Evolutionary conservation across 2,888 invertebrate species (phyloP).

Genomic region (Synanthedon vespiformis): DNA sequence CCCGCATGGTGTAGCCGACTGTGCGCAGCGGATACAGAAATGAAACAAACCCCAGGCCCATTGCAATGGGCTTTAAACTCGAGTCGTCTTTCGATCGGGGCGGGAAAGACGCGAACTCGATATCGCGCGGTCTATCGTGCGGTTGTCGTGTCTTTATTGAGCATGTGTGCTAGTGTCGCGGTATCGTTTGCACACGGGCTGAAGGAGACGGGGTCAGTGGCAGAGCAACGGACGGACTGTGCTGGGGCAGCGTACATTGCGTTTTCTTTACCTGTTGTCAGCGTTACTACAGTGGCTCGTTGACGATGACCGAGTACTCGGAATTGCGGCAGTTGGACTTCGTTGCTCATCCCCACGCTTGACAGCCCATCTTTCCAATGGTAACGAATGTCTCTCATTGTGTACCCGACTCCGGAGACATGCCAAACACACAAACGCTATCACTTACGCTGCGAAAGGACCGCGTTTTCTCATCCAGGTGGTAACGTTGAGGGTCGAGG

Average conservation of each 20-base stretch:
- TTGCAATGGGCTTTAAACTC: conserved; percentile 14
- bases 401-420: conserved; percentile 90
- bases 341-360: conserved; percentile 95
- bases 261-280: conserved; percentile 90
- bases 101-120: conserved; percentile 46
- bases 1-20: conserved; percentile 99
- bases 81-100: conserved; percentile 61
- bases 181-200: conserved; percentile 58
- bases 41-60: conserved; percentile 52
- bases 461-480: conserved; percentile 31
- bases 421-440: conserved; percentile 71
- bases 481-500: conserved; percentile 16
- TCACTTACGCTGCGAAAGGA: conserved; percentile 66
- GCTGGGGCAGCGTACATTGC: conserved; percentile 48
- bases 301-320: conserved; percentile 96
- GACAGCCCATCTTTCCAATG: conserved; percentile 93
- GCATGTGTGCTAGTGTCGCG: conserved; percentile 64
- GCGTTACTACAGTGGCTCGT: conserved; percentile 92
- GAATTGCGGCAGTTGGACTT: conserved; percentile 97
- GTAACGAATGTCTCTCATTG: conserved; percentile 97
- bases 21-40: conserved; percentile 67
- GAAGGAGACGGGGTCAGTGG: conserved; percentile 64
- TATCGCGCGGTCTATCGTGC: conserved; percentile 55
- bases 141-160: conserved; percentile 51
- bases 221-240: conserved; percentile 51